Percentiles rank a stretch among this genome's conserved stretches.
Evolutionary conservation across 2,113 vertebrate species (phyloP).

Genomic region (Grus americana): DNA sequence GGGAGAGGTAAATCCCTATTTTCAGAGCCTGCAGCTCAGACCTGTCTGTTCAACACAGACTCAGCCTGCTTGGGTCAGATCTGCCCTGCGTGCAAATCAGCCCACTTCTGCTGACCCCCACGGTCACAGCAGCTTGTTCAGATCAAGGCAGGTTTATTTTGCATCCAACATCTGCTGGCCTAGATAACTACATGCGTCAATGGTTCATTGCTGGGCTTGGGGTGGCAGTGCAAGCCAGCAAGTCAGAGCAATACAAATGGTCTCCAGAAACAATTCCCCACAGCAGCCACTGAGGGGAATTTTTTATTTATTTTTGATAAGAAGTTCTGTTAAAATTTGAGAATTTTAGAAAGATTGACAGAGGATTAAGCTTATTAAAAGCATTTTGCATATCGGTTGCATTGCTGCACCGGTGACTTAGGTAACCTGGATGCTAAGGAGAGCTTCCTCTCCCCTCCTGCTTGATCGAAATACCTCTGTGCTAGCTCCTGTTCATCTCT

Average conservation of each 20-base stretch:
- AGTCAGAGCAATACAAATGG: background rate
- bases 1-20: background rate
- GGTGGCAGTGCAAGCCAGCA: constrained; percentile 4
- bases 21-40: background rate
- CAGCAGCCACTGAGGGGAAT: background rate
- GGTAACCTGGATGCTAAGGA: background rate
- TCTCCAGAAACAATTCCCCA: background rate
- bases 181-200: background rate
- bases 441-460: background rate
- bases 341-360: background rate
- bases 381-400: background rate
- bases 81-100: background rate
- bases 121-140: background rate
- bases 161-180: background rate
- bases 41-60: background rate
- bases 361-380: background rate
- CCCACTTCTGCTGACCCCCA: background rate
- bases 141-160: background rate
- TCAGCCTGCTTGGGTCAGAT: background rate
- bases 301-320: background rate
- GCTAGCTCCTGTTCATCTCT: background rate
- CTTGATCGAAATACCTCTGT: background rate
- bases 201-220: background rate
- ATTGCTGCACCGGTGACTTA: background rate
- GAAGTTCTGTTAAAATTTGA: background rate